Evolutionary conservation across 1,140 invertebrate species (phyloP).

Genomic region (Lerema accius): DNA sequence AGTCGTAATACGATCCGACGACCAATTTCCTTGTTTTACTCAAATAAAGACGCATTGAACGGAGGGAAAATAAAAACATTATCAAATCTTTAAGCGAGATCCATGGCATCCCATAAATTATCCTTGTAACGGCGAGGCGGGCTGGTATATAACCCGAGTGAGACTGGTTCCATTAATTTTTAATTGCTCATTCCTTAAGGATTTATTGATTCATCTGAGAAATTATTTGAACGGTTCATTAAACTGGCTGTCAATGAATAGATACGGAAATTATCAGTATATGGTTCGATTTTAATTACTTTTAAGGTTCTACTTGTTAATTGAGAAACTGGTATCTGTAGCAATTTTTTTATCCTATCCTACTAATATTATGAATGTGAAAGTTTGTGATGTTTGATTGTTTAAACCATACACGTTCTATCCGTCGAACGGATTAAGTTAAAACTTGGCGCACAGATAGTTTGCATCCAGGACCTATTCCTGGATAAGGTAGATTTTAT

Average conservation of each 20-base stretch:
- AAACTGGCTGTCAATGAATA: background rate
- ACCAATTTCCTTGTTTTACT: background rate
- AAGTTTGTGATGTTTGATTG: too few relatives aligned
- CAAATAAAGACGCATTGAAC: background rate
- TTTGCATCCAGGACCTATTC: too few relatives aligned
- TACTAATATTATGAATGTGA: too few relatives aligned
- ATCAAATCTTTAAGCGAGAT: background rate
- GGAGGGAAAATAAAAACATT: background rate
- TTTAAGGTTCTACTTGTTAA: background rate
- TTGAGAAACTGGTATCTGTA: too few relatives aligned
- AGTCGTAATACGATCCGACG: too few relatives aligned
- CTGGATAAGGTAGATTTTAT: too few relatives aligned
- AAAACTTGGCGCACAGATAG: too few relatives aligned
- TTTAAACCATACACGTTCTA: too few relatives aligned
- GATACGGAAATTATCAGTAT: background rate
- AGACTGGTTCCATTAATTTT: background rate
- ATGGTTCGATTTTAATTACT: background rate
- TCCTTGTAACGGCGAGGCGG: background rate
- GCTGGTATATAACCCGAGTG: background rate
- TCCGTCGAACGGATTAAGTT: too few relatives aligned
- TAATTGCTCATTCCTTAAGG: background rate
- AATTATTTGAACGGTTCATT: constrained; percentile 1
- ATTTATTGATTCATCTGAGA: constrained; percentile 8
- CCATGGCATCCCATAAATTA: background rate
- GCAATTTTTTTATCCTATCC: too few relatives aligned